Evolutionary conservation across 37 sponge, comb jelly and placozoan species (phyloP).

Genomic region (Spongilla lacustris): DNA sequence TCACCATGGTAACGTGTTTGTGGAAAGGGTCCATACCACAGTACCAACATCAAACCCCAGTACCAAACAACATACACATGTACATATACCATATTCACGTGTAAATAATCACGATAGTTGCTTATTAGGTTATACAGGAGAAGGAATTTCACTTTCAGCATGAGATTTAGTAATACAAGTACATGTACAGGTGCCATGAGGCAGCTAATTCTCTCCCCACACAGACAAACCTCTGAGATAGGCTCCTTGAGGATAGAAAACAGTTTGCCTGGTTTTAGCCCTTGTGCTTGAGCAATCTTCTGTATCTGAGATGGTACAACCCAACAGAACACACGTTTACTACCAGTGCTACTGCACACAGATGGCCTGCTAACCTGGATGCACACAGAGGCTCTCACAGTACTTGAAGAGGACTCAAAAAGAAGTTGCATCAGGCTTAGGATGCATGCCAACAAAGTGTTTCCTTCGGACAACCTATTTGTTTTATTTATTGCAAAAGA

Average conservation of each 20-base stretch:
- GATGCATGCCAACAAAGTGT: constrained; percentile 17
- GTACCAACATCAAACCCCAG: too few relatives aligned
- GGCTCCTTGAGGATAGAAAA: constrained; percentile 23
- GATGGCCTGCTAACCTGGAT: constrained; percentile 19
- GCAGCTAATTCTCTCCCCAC: not conserved
- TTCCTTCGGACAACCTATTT: constrained; percentile 31
- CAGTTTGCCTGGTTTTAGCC: constrained; percentile 16
- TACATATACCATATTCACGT: too few relatives aligned
- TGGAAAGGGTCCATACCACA: too few relatives aligned
- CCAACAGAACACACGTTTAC: not conserved
- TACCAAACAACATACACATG: too few relatives aligned
- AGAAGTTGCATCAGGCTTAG: constrained; percentile 39
- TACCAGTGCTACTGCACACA: not conserved
- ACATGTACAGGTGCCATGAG: not conserved
- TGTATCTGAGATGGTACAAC: not conserved
- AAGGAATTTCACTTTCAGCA: too few relatives aligned
- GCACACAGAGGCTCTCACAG: constrained; percentile 17
- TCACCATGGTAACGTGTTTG: too few relatives aligned
- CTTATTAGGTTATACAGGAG: too few relatives aligned
- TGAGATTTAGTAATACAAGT: too few relatives aligned
- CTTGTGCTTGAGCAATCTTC: constrained; percentile 14
- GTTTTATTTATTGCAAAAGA: too few relatives aligned
- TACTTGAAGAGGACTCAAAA: constrained; percentile 12
- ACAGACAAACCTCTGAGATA: constrained; percentile 23
- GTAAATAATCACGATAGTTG: too few relatives aligned